Evolutionary conservation across 2,797 vertebrate genomes (phyloP).

Genomic region (Carduelis carduelis): DNA sequence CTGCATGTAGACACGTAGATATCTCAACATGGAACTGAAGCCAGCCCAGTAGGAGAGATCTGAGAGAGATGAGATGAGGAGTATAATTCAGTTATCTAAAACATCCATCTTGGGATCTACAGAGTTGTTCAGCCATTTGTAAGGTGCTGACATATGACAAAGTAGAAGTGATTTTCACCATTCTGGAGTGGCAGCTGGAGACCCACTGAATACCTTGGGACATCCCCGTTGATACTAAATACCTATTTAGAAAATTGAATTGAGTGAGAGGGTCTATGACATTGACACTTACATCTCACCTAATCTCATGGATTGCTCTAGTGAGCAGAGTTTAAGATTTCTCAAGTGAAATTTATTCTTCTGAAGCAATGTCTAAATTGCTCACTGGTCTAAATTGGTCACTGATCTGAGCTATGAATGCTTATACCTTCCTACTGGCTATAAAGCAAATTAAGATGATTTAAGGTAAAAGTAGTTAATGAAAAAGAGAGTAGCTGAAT

Average conservation of each 20-base stretch:
- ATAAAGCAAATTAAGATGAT: neutral
- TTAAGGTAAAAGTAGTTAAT: neutral
- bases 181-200: neutral
- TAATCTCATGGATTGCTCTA: neutral
- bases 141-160: neutral
- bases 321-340: neutral
- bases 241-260: neutral
- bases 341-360: neutral
- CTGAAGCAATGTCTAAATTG: neutral
- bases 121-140: neutral
- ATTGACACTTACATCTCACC: neutral
- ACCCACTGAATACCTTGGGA: neutral
- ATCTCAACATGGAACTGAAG: neutral
- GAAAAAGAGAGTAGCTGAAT: neutral
- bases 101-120: neutral
- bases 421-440: neutral
- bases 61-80: neutral
- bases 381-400: neutral
- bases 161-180: neutral
- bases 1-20: fast-evolving
- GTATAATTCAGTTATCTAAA: neutral
- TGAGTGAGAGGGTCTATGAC: neutral
- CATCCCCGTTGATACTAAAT: neutral
- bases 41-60: neutral
- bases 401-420: neutral